phyloP scores from a whole-genome alignment of 2,888 invertebrate genomes.

The Euproctis similis region DNA sequence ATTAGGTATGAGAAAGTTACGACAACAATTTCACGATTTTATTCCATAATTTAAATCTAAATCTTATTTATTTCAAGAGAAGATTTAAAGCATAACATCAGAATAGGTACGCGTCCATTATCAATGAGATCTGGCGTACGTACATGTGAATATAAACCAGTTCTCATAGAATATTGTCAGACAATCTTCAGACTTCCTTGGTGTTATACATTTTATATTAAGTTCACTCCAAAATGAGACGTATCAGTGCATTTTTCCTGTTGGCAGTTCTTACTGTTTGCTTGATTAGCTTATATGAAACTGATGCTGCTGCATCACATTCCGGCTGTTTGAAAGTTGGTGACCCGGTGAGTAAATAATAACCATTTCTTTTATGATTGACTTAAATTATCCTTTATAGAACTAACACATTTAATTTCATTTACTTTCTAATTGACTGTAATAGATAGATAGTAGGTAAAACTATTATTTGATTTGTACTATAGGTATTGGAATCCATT shows the following conservation, averaged over 20 bases:
- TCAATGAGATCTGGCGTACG: background rate
- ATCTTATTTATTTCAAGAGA: too few relatives aligned
- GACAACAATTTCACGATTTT: too few relatives aligned
- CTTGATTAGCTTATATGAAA: background rate
- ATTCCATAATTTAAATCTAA: too few relatives aligned
- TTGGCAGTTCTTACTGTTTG: constrained; percentile 5
- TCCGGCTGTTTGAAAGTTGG: background rate
- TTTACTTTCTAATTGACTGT: too few relatives aligned
- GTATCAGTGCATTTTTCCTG: constrained; percentile 1
- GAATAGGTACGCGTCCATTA: background rate
- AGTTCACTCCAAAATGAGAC: background rate
- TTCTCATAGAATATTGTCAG: background rate
- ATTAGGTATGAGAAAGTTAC: too few relatives aligned
- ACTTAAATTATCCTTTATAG: too few relatives aligned
- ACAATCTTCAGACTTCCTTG: background rate
- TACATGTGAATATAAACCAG: background rate
- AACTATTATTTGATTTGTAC: too few relatives aligned
- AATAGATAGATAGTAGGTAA: too few relatives aligned
- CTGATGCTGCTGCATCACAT: background rate
- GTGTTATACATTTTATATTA: too few relatives aligned
- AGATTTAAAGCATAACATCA: background rate
- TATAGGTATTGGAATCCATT: too few relatives aligned
- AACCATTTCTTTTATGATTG: too few relatives aligned
- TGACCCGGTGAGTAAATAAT: background rate
- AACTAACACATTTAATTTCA: too few relatives aligned